Conservation (phyloP, 2,797 vertebrate species). For the Eulemur albifrons region DNA sequence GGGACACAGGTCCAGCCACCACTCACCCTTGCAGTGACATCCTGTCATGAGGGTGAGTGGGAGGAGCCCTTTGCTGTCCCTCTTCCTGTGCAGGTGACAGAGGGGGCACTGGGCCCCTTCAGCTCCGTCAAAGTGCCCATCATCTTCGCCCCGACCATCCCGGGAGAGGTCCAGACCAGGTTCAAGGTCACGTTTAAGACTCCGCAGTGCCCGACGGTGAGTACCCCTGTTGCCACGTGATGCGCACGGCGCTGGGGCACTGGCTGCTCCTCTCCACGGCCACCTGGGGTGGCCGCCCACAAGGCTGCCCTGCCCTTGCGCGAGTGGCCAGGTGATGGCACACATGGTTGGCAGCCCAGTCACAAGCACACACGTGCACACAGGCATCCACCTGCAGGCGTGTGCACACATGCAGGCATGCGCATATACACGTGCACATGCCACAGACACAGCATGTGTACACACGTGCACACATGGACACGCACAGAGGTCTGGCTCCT, state of each 20-base stretch:
- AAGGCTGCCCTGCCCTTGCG: rapidly evolving
- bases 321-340: background rate
- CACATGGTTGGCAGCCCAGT: rapidly evolving
- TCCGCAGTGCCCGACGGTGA: constrained; percentile 87
- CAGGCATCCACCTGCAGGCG: background rate
- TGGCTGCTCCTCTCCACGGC: rapidly evolving
- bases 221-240: constrained; percentile 39
- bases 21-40: rapidly evolving
- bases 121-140: constrained; percentile 89
- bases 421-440: background rate
- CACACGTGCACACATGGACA: background rate
- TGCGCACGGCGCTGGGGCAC: too few relatives aligned
- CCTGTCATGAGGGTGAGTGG: rapidly evolving
- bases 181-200: constrained; percentile 90
- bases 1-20: background rate
- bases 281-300: rapidly evolving
- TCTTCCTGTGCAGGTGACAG: constrained; percentile 82
- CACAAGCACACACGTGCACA: too few relatives aligned
- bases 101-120: constrained; percentile 90
- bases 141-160: constrained; percentile 89
- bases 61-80: rapidly evolving
- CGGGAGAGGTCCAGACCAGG: constrained; percentile 84
- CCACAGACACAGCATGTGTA: too few relatives aligned
- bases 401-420: background rate
- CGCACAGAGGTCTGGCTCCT: background rate